Evolutionary conservation across 2,888 invertebrate species (phyloP).

Genomic region (Ctenicera cuprea): DNA sequence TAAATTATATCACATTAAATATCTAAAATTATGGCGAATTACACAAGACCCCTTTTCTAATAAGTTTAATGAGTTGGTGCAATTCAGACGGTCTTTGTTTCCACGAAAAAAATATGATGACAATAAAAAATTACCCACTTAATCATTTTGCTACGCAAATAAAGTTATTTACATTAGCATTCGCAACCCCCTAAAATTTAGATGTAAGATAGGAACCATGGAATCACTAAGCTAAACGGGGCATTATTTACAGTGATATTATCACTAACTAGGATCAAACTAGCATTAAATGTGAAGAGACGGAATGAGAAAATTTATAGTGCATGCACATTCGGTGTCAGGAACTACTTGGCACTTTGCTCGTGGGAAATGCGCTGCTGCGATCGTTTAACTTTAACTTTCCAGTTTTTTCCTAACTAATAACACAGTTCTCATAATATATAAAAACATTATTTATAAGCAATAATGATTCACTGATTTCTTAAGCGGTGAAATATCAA

Average conservation of each 20-base stretch:
- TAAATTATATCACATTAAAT: too few relatives aligned
- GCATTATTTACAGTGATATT: slow-evolving; percentile 44
- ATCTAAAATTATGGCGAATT: too few relatives aligned
- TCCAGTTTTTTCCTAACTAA: slow-evolving; percentile 41
- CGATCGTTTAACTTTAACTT: slow-evolving; percentile 37
- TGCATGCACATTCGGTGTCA: slow-evolving; percentile 62
- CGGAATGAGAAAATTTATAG: slow-evolving; percentile 42
- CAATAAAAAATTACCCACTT: too few relatives aligned
- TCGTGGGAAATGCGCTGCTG: slow-evolving; percentile 61
- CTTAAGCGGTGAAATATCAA: not conserved
- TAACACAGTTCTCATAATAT: slow-evolving; percentile 29
- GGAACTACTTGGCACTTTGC: slow-evolving; percentile 65
- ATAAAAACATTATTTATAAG: slow-evolving; percentile 12
- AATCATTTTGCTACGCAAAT: too few relatives aligned
- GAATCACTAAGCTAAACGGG: slow-evolving; percentile 11
- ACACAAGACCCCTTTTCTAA: too few relatives aligned
- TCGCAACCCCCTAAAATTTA: slow-evolving; percentile 19
- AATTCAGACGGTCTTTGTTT: too few relatives aligned
- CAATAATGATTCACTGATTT: too few relatives aligned
- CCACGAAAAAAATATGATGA: too few relatives aligned
- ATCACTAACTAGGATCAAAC: slow-evolving; percentile 47
- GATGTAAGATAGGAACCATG: slow-evolving; percentile 23
- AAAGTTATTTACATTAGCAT: too few relatives aligned
- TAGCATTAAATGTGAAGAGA: slow-evolving; percentile 47
- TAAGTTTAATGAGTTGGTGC: too few relatives aligned